Evolutionary conservation across 2,888 invertebrate genomes (phyloP).

Genomic region (Stenodema calcarata): DNA sequence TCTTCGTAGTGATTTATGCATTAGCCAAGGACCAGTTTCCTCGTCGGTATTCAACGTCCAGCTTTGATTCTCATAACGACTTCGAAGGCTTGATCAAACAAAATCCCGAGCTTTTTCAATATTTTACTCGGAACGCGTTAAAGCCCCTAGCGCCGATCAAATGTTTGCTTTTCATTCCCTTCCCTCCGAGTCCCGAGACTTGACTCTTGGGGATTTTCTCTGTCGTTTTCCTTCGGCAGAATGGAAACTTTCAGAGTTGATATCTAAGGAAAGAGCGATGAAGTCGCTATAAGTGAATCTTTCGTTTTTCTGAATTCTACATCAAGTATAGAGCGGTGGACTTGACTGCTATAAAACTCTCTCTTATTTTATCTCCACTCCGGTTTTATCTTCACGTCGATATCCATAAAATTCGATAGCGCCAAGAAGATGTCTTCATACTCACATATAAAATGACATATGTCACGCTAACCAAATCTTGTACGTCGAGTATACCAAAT

Average conservation of each 20-base stretch:
- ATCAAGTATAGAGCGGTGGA: too few species aligned
- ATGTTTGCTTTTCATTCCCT: conserved; percentile 27
- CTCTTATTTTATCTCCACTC: too few species aligned
- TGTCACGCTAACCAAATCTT: too few species aligned
- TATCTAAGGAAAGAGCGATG: background rate
- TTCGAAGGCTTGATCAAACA: conserved; percentile 12
- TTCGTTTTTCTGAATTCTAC: too few species aligned
- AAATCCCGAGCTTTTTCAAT: conserved; percentile 16
- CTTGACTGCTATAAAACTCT: too few species aligned
- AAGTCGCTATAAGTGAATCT: background rate
- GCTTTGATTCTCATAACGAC: background rate
- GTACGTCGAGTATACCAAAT: too few species aligned
- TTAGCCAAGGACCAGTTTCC: background rate
- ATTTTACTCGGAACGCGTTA: conserved; percentile 21
- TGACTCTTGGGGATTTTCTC: background rate
- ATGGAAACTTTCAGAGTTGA: background rate
- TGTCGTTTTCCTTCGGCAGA: background rate
- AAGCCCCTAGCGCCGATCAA: background rate
- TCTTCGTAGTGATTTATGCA: background rate
- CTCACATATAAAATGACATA: too few species aligned
- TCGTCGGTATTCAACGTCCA: background rate
- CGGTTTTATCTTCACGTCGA: too few species aligned
- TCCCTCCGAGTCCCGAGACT: background rate
- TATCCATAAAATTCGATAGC: too few species aligned
- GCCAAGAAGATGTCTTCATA: too few species aligned